Base-by-base conservation (phyloP, 2,113 vertebrate genomes). In the Phaethon lepturus region DNA sequence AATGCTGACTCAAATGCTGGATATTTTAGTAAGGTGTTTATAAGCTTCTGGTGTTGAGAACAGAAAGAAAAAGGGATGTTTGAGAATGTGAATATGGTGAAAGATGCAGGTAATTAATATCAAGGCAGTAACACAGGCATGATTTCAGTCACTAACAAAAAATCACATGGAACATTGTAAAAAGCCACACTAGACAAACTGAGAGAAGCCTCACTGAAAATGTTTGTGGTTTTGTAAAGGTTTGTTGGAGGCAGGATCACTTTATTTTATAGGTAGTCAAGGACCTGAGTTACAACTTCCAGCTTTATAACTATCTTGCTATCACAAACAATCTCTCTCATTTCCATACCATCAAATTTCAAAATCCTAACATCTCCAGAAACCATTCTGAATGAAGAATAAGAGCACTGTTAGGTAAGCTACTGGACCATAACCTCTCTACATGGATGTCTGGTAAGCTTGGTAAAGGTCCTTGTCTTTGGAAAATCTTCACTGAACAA, bases 11-110 rank as follows among this genome's bases (percentile, higher is more conserved):
- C 75, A 81, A 88, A 88, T 45, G 16, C 40, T 76, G 16, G 28
- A 49, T 94, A 66, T 91, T 95, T 94, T 64, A 93, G 47, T n/a
- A 95, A 95, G 81, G 63, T 94, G 68, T 92, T 94, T 95, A 76
- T 72, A 88, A 77, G 9, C 0, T 93, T 75, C 82, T 85, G 16
- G 4, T 95, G 7, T 79, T 50, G 58, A 66, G 23, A 96, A 68
- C 28, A 75, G 59, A 69, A 9, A 68, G 19, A 19, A 79, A 86
- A 93, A 50, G 4, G 14, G 20, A 45, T 19, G 7, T 56, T 75
- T 88, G n/a, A 40, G 47, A 92, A 85, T 33, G 20, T 55, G 62
- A 73, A 69, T 28, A 31, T n/a, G 25, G 35, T 86, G 66, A 95
- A 94, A 90, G 74, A 42, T 42, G 16, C 10, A 66, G 13, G 1